Conservation (phyloP, 2,113 vertebrate species). For the Lanius collurio region DNA sequence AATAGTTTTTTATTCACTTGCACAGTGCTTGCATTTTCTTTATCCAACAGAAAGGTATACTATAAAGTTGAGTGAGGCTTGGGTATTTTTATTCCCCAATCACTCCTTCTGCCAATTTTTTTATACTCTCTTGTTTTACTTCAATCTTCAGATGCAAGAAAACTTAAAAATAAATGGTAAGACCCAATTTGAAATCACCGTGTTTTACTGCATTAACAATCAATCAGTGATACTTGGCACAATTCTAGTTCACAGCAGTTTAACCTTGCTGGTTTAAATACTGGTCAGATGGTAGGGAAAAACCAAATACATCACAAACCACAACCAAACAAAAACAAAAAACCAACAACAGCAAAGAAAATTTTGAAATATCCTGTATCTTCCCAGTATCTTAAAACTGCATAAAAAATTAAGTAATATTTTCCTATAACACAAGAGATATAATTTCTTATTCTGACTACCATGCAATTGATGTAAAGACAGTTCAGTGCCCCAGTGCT, state of each 20-base stretch:
- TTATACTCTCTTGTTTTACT: background rate
- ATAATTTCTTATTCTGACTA: background rate
- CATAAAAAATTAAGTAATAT: background rate
- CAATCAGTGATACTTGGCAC: background rate
- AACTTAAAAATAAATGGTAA: background rate
- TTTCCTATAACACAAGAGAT: background rate
- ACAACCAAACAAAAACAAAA: background rate
- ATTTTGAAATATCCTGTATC: background rate
- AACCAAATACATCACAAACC: background rate
- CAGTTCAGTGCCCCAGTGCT: background rate
- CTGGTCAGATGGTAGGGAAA: background rate
- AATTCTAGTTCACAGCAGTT: background rate
- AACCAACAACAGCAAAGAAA: background rate
- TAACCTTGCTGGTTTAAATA: background rate
- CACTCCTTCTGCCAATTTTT: background rate
- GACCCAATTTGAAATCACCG: background rate
- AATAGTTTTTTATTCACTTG: constrained; percentile 15
- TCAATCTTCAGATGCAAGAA: background rate
- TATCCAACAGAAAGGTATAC: constrained; percentile 34
- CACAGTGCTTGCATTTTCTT: constrained; percentile 5
- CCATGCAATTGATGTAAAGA: background rate
- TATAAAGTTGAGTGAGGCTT: background rate
- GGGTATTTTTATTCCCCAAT: constrained; percentile 37
- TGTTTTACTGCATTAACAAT: background rate
- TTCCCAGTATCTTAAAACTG: background rate